Evolutionary conservation across 2,888 invertebrate species (phyloP).

Genomic region (Glomeris marginata): DNA sequence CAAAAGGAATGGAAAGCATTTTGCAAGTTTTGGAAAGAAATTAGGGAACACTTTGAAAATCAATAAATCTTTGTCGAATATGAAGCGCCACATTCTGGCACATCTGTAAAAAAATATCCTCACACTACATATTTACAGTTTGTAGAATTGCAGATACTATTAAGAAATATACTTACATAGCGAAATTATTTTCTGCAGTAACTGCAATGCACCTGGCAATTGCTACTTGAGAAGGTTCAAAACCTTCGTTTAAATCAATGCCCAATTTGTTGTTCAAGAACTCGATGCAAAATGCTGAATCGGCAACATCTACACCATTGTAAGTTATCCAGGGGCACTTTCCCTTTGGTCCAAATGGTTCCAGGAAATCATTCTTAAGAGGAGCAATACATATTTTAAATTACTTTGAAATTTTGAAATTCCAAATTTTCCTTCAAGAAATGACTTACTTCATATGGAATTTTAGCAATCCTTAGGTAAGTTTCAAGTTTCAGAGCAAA

Average conservation of each 20-base stretch:
- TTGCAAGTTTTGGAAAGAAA: too few species aligned
- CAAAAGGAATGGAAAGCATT: too few species aligned
- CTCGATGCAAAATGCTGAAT: slow-evolving; percentile 30
- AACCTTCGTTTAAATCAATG: slow-evolving; percentile 23
- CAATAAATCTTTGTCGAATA: too few species aligned
- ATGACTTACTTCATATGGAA: slow-evolving; percentile 19
- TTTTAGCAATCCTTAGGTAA: slow-evolving; percentile 28
- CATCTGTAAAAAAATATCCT: too few species aligned
- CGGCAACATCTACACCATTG: slow-evolving; percentile 27
- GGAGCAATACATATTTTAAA: too few species aligned
- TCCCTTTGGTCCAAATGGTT: slow-evolving; percentile 26
- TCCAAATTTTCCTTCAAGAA: too few species aligned
- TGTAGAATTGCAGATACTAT: too few species aligned
- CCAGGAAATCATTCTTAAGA: slow-evolving; percentile 24
- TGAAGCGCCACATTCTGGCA: too few species aligned
- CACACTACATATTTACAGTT: too few species aligned
- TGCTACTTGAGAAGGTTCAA: slow-evolving; percentile 23
- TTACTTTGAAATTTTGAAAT: too few species aligned
- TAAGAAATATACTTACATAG: too few species aligned
- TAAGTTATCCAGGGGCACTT: slow-evolving; percentile 31
- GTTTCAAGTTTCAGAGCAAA: slow-evolving; percentile 32
- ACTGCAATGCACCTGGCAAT: slow-evolving; percentile 27
- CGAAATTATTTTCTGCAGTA: slow-evolving; percentile 20
- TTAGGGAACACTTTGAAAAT: too few species aligned
- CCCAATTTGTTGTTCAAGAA: slow-evolving; percentile 24